Base-by-base conservation (phyloP, 2,797 vertebrate species). In the Chelmon rostratus region DNA sequence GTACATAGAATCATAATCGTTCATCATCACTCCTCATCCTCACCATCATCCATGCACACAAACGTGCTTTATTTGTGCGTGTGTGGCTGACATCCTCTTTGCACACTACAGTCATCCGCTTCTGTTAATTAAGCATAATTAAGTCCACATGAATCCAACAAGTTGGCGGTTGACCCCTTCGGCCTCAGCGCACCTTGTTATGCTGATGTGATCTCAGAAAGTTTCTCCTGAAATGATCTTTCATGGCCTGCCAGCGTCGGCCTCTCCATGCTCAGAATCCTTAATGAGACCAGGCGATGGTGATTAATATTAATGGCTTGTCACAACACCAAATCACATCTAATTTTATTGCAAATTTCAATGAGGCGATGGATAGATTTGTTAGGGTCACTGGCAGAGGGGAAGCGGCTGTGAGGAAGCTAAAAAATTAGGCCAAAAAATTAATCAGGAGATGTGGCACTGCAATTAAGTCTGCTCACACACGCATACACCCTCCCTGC, bases 231-330 rank as follows among this genome's bases (percentile, higher is more conserved):
- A 86, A 88, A 86, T 90, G 86, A 91, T 92, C 75, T 85, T 87
- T 86, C 69, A 33, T 84, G 85, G 89, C 87, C 85, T 76, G 87
- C 76, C 59, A 68, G 78, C 71, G 28, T 53, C 57, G 15, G 73
- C 66, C 85, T 72, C 79, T 62, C 69, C 64, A 33, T 38, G 37
- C 87, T 66, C 70, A 47, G 93, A 93, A 94, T 94, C 89, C 82
- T 85, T 91, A 92, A 91, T 86, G 88, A 94, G 88, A 73, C 58
- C 71, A 84, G 78, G 79, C 42, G 6, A 78, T 58, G 62, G 68
- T 49, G 58, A 90, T 94, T 94, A 92, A 94, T 95, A 94, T 94
- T 94, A 93, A 94, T 94, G 86, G 80, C 69, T 91, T 85, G 87
- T 91, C 91, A 91, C 87, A 89, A 89, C 79, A 88, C 66, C 83